These are phyloP conservation scores for Patagioenas fasciata DNA, from an alignment of 2,113 vertebrate species.

Conservation along the genomic window DNA sequence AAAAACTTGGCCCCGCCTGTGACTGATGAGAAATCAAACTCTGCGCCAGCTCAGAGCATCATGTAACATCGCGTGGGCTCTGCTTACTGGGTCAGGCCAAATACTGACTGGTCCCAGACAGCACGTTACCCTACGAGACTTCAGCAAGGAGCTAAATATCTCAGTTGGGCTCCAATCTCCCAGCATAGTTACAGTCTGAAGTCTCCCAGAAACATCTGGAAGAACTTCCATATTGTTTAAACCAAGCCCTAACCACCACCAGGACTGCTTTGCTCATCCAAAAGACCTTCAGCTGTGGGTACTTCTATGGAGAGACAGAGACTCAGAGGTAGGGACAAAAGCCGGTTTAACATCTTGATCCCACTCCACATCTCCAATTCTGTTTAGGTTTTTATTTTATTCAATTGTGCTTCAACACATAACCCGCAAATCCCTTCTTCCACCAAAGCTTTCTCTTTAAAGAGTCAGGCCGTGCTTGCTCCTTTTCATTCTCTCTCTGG, in stretches of 20 bases:
- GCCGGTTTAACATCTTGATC: background rate
- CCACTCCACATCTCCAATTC: background rate
- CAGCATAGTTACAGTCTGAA: background rate
- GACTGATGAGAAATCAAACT: background rate
- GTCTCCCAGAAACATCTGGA: constrained; percentile 24
- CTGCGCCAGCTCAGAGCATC: background rate
- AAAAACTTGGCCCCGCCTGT: background rate
- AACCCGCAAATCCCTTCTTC: background rate
- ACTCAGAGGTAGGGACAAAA: constrained; percentile 12
- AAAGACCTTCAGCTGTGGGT: constrained; percentile 25
- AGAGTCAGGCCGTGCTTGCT: background rate
- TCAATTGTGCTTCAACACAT: background rate
- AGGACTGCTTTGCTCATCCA: constrained; percentile 26
- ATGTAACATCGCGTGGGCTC: background rate
- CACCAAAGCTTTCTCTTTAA: background rate
- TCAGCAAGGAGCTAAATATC: background rate
- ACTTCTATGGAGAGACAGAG: background rate
- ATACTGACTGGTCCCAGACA: background rate
- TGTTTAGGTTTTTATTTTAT: background rate
- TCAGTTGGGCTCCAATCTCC: background rate
- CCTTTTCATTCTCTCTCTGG: background rate
- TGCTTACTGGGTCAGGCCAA: background rate
- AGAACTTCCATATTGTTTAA: constrained; percentile 44
- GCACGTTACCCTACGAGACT: background rate
- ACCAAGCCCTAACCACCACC: constrained; percentile 8